These are phyloP conservation scores for Congeria kusceri DNA, from an alignment of 2,888 invertebrate species.

Conservation along the genomic window DNA sequence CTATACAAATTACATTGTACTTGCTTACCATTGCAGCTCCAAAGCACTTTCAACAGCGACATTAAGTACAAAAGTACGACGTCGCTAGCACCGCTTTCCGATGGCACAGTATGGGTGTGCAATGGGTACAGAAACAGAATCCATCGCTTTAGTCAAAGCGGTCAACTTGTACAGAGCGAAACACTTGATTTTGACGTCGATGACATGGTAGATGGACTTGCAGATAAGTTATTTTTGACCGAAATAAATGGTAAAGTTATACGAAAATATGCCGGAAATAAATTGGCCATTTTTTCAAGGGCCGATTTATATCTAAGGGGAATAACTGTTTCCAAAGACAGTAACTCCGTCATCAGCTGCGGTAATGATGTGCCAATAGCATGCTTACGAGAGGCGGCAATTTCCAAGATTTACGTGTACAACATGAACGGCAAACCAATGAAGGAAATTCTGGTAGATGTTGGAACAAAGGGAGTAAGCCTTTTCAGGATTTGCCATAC, in stretches of 20 bases:
- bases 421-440: slow-evolving; percentile 35
- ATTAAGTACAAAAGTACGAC: slow-evolving; percentile 54
- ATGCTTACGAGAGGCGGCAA: slow-evolving; percentile 45
- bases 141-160: slow-evolving; percentile 41
- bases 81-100: slow-evolving; percentile 52
- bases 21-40: slow-evolving; percentile 31
- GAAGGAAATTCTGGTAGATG: slow-evolving; percentile 42
- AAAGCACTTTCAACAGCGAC: slow-evolving; percentile 54
- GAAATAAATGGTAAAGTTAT: slow-evolving; percentile 58
- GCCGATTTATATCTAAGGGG: slow-evolving; percentile 57
- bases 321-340: slow-evolving; percentile 42
- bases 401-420: slow-evolving; percentile 45
- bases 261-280: slow-evolving; percentile 34
- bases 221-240: slow-evolving; percentile 44
- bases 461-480: slow-evolving; percentile 43
- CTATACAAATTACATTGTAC: not conserved
- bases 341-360: slow-evolving; percentile 42
- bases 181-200: slow-evolving; percentile 59
- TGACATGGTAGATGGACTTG: slow-evolving; percentile 54
- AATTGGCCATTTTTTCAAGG: slow-evolving; percentile 53
- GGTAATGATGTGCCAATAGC: slow-evolving; percentile 61
- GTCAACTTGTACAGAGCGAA: slow-evolving; percentile 40
- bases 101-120: slow-evolving; percentile 60
- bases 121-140: slow-evolving; percentile 54
- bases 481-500: slow-evolving; percentile 56